Percentiles rank a stretch among this genome's conserved stretches.
phyloP scores from a whole-genome alignment of 2,797 vertebrate genomes.

The Brotula barbata region DNA sequence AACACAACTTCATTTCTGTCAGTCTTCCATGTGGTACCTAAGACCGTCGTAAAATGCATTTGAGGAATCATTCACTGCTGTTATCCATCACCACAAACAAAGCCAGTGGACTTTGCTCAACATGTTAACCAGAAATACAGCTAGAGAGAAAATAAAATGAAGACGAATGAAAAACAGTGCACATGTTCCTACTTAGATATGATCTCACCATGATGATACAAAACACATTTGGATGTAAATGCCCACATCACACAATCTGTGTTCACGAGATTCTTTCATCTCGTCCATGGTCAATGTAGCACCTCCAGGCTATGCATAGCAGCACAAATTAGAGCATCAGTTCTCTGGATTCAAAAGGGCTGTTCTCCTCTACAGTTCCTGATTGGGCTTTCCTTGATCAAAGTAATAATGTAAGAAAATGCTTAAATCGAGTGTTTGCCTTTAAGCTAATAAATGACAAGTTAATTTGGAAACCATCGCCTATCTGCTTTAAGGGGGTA shows the following conservation, averaged over 20 bases:
- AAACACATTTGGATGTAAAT: conserved; percentile 43
- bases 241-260: conserved; percentile 13
- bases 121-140: conserved; percentile 7
- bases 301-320: conserved; percentile 40
- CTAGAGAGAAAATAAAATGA: not conserved
- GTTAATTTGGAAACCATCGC: conserved; percentile 19
- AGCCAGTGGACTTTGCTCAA: conserved; percentile 29
- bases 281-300: conserved; percentile 35
- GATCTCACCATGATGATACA: conserved; percentile 50
- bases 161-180: conserved; percentile 5
- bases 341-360: conserved; percentile 32
- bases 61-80: conserved; percentile 26
- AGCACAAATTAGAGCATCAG: conserved; percentile 18
- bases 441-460: conserved; percentile 27
- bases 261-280: conserved; percentile 47
- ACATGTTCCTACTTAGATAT: conserved; percentile 10
- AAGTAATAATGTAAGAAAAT: conserved; percentile 33
- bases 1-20: conserved; percentile 69
- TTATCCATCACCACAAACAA: conserved; percentile 1
- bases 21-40: conserved; percentile 40
- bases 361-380: conserved; percentile 29
- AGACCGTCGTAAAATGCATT: not conserved
- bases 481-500: not conserved
- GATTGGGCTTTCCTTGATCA: conserved; percentile 39
- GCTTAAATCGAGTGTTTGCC: conserved; percentile 34